phyloP scores from a whole-genome alignment of 2,797 vertebrate species.

The Rhincodon typus region DNA sequence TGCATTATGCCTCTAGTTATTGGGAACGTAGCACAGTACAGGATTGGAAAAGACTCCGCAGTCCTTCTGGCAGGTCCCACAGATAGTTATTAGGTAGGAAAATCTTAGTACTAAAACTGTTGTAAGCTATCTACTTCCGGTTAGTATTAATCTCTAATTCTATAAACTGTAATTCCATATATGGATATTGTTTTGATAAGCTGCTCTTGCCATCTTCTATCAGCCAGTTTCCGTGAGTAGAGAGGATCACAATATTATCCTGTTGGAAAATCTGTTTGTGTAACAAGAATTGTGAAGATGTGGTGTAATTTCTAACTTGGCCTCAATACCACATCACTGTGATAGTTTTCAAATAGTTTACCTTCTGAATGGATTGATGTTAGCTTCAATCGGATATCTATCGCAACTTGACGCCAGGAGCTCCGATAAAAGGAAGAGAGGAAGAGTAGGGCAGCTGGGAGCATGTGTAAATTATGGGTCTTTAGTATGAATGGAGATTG shows the following conservation, averaged over 20 bases:
- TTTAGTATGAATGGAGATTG: neutral
- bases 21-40: neutral
- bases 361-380: neutral
- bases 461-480: neutral
- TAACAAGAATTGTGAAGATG: neutral
- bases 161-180: neutral
- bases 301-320: neutral
- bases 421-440: neutral
- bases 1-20: neutral
- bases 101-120: neutral
- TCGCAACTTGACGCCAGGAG: neutral
- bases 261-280: neutral
- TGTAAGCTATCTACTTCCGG: neutral
- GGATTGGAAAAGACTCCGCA: neutral
- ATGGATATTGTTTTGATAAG: neutral
- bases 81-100: constrained; percentile 6
- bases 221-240: neutral
- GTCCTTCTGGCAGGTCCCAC: neutral
- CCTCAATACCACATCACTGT: neutral
- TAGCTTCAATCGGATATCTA: neutral
- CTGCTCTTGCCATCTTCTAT: neutral
- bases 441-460: neutral
- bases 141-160: neutral
- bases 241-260: neutral
- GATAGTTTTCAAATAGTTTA: neutral